A percentile compares a stretch with the other conserved stretches of the same genome.
phyloP scores from a whole-genome alignment of 2,113 vertebrate genomes.

The Amblyornis subalaris region DNA sequence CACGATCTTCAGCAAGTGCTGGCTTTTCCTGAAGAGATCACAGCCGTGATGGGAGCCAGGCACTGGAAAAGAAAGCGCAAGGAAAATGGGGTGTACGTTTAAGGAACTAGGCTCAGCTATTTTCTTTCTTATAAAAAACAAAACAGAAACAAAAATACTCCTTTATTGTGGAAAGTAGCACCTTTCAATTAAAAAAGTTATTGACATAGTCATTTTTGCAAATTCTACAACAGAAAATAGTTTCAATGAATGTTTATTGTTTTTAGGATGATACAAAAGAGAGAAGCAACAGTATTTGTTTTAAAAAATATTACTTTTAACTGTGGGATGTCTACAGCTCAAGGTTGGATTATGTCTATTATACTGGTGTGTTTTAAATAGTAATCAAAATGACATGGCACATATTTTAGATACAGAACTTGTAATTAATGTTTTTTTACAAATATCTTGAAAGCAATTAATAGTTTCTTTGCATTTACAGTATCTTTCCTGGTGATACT shows the following conservation, averaged over 20 bases:
- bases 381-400: not conserved
- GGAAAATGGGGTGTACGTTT: not conserved
- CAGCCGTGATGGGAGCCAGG: not conserved
- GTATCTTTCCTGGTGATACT: not conserved
- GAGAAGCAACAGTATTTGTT: not conserved
- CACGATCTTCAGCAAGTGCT: not conserved
- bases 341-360: not conserved
- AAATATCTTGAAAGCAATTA: not conserved
- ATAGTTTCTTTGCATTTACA: not conserved
- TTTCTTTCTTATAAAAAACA: not conserved
- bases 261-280: not conserved
- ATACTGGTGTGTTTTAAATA: not conserved
- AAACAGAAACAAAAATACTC: not conserved
- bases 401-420: not conserved
- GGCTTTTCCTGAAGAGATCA: not conserved
- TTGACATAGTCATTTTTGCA: not conserved
- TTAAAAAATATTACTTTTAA: not conserved
- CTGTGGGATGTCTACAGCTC: not conserved
- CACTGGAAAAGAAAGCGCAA: not conserved
- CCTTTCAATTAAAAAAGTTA: not conserved
- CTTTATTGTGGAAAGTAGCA: not conserved
- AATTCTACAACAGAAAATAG: not conserved
- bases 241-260: not conserved
- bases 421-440: not conserved
- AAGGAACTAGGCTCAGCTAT: not conserved